Evolutionary conservation across 2,113 vertebrate genomes (phyloP).

Genomic region (Bolborhynchus lineola): DNA sequence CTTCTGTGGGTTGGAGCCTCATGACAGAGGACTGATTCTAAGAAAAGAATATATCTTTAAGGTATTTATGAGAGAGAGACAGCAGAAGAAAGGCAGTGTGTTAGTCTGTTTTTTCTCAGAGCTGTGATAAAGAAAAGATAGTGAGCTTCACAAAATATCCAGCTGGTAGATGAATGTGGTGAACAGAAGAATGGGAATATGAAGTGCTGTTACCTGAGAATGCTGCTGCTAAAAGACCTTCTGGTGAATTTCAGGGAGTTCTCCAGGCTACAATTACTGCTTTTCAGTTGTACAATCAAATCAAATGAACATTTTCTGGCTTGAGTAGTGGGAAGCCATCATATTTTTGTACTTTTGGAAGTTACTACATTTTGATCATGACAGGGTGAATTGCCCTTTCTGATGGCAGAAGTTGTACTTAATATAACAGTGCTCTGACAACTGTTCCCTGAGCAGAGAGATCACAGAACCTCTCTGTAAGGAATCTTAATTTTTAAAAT

Average conservation of each 20-base stretch:
- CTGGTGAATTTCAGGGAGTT: background rate
- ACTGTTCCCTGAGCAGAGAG: background rate
- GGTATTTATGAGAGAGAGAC: background rate
- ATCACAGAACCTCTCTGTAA: background rate
- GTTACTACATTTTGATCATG: background rate
- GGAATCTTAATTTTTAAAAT: background rate
- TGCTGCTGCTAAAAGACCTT: background rate
- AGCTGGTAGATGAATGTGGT: background rate
- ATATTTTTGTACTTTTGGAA: background rate
- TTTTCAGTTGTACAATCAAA: background rate
- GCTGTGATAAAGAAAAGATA: background rate
- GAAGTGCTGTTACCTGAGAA: background rate
- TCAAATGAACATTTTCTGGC: background rate
- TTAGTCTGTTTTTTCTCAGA: background rate
- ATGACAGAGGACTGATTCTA: background rate
- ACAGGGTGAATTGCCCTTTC: background rate
- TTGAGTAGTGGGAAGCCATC: background rate
- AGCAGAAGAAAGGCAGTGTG: background rate
- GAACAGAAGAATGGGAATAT: background rate
- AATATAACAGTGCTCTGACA: background rate
- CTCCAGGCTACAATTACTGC: background rate
- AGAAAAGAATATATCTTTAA: background rate
- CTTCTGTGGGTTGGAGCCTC: background rate
- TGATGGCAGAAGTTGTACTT: background rate
- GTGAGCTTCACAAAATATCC: background rate